Evolutionary conservation across 2,113 vertebrate genomes (phyloP).

Genomic region (Ivindomyrus marchei): DNA sequence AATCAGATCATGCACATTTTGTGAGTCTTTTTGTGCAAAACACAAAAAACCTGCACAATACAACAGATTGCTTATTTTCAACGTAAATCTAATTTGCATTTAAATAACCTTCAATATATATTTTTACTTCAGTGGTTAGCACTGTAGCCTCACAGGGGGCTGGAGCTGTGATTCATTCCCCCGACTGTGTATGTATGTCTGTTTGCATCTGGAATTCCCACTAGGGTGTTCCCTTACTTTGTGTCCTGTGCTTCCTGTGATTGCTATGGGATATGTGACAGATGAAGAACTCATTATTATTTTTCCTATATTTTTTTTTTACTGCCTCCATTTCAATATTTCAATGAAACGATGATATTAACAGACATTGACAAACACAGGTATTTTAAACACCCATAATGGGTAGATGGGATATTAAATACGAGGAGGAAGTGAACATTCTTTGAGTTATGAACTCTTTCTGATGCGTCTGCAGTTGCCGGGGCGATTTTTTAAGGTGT

Average conservation of each 20-base stretch:
- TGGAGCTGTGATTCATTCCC: background rate
- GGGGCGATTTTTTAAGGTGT: background rate
- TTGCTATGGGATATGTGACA: background rate
- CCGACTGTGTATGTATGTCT: background rate
- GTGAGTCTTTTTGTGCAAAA: background rate
- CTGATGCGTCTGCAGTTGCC: background rate
- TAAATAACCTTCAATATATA: background rate
- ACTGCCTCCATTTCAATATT: background rate
- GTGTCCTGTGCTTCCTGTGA: background rate
- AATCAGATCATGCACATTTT: background rate
- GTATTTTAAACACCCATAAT: background rate
- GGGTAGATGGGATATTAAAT: background rate
- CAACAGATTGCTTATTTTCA: background rate
- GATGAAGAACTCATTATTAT: background rate
- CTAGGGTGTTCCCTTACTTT: background rate
- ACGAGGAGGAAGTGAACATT: background rate
- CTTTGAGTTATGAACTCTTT: background rate
- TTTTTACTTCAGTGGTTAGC: conserved; percentile 1
- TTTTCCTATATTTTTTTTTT: background rate
- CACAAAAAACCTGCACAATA: background rate
- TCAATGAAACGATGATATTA: background rate
- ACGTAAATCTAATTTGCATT: background rate
- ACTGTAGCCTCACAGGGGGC: background rate
- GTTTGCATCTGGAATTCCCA: background rate
- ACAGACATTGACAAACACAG: background rate